Conservation (phyloP, 2,113 vertebrate genomes). For the Amphilophus citrinellus region DNA sequence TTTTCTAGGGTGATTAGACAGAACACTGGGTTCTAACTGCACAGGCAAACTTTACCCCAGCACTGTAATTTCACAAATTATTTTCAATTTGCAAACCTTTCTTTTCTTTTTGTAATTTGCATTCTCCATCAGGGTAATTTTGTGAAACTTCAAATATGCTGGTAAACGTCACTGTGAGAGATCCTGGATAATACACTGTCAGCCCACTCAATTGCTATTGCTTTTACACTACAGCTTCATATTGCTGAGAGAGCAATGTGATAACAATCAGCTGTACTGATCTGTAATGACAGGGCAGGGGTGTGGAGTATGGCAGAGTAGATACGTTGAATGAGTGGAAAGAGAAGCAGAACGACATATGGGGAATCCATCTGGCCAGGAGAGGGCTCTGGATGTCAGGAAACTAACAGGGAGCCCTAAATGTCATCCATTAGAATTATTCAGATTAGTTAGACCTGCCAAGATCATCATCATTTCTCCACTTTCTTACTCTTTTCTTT, state of each 20-base stretch:
- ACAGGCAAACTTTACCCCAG: not conserved
- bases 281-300: slow-evolving; percentile 62
- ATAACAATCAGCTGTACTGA: slow-evolving; percentile 64
- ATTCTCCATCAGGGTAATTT: not conserved
- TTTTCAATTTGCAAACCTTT: not conserved
- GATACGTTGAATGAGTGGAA: slow-evolving; percentile 48
- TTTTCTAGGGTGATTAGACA: slow-evolving; percentile 1
- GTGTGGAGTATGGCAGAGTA: slow-evolving; percentile 30
- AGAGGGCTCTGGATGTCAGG: slow-evolving; percentile 81
- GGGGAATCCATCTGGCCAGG: slow-evolving; percentile 70
- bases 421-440: slow-evolving; percentile 33
- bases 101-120: not conserved
- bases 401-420: slow-evolving; percentile 59
- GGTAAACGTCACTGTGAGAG: slow-evolving; percentile 19
- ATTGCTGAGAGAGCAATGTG: slow-evolving; percentile 30
- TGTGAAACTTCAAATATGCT: slow-evolving; percentile 1
- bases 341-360: slow-evolving; percentile 30
- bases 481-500: slow-evolving; percentile 14
- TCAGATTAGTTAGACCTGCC: slow-evolving; percentile 29
- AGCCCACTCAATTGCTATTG: slow-evolving; percentile 18
- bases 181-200: slow-evolving; percentile 18
- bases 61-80: not conserved
- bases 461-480: slow-evolving; percentile 26
- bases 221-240: slow-evolving; percentile 29
- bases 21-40: not conserved